Evolutionary conservation across 2,113 vertebrate genomes (phyloP).

Genomic region (Henicopernis longicauda): DNA sequence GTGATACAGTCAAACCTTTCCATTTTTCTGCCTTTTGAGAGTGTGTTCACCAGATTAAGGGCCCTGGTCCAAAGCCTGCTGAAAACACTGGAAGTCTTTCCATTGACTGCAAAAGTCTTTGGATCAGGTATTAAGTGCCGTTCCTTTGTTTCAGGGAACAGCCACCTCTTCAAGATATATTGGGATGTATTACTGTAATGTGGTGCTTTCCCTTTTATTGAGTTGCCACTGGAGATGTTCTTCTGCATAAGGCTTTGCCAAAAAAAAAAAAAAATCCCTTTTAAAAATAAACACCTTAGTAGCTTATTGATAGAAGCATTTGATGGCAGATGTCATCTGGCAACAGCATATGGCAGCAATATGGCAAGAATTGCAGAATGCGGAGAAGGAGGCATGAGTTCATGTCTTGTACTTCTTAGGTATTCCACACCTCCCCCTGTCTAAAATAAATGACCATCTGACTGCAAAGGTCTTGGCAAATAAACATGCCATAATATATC

Average conservation of each 20-base stretch:
- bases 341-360: constrained; percentile 59
- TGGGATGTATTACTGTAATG: neutral
- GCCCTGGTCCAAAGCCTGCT: constrained; percentile 14
- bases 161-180: neutral
- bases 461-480: constrained; percentile 24
- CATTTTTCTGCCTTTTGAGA: neutral
- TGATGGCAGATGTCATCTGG: constrained; percentile 58
- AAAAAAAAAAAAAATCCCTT: neutral
- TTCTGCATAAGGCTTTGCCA: neutral
- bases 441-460: constrained; percentile 32
- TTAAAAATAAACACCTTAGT: constrained; percentile 61
- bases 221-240: neutral
- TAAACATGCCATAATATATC: neutral
- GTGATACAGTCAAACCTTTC: neutral
- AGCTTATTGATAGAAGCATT: constrained; percentile 42
- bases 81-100: constrained; percentile 20
- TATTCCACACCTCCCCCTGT: neutral
- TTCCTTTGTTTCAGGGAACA: neutral
- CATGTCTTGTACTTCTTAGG: neutral
- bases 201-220: constrained; percentile 33
- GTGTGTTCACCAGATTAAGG: constrained; percentile 6
- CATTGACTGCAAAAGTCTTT: constrained; percentile 2
- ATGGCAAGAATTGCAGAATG: constrained; percentile 19
- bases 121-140: neutral
- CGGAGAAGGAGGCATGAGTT: neutral